These are phyloP conservation scores for Acanthurus leucopareius DNA, from an alignment of 2,797 vertebrate genomes.

Conservation along the genomic window DNA sequence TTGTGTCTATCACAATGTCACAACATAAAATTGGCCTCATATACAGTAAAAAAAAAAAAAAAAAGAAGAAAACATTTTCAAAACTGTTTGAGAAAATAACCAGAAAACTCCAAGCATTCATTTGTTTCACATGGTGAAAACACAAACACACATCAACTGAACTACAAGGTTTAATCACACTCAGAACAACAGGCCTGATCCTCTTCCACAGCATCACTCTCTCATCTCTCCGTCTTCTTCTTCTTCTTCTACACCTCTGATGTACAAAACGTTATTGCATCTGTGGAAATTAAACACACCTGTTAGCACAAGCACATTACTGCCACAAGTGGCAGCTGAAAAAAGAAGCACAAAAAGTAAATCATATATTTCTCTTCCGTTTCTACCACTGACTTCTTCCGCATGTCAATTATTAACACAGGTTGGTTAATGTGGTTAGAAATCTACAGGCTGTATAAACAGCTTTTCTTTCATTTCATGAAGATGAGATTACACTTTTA, in stretches of 20 bases:
- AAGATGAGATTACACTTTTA: background rate
- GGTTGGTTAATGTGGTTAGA: constrained; percentile 1
- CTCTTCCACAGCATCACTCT: constrained; percentile 85
- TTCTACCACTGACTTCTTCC: background rate
- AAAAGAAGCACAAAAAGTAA: rapidly evolving
- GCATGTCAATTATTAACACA: constrained; percentile 32
- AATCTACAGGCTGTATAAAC: background rate
- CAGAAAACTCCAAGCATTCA: constrained; percentile 26
- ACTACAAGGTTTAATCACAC: constrained; percentile 44
- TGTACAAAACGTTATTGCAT: constrained; percentile 99
- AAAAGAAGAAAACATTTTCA: background rate
- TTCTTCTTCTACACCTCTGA: constrained; percentile 98
- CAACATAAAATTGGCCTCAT: constrained; percentile 61
- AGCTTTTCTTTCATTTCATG: too few relatives aligned
- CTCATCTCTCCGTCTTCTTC: constrained; percentile 99
- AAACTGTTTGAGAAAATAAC: constrained; percentile 31
- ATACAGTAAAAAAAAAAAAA: constrained; percentile 60
- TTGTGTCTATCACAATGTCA: constrained; percentile 71
- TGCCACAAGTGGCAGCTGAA: background rate
- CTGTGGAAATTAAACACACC: constrained; percentile 77
- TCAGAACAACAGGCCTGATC: background rate
- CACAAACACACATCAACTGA: constrained; percentile 60
- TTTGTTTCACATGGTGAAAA: constrained; percentile 80
- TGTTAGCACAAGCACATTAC: background rate
- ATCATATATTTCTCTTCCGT: background rate